Conservation (phyloP, 1,140 invertebrate species). For the Idris sp. region DNA sequence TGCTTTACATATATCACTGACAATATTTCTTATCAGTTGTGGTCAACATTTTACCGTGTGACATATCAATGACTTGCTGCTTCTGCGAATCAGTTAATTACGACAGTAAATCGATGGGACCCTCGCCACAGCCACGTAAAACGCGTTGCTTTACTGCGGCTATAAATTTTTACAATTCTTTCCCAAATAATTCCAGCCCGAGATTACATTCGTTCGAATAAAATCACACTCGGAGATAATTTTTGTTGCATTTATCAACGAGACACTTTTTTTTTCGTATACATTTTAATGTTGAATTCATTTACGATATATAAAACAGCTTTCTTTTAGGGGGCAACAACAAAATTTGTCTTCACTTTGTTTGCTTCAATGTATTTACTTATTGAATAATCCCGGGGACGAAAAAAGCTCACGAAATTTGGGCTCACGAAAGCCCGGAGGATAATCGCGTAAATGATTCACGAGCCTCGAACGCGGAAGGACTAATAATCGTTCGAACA, state of each 20-base stretch:
- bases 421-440: slow-evolving; percentile 17
- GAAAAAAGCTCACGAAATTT: slow-evolving; percentile 15
- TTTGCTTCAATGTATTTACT: neutral
- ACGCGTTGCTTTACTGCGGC: slow-evolving; percentile 22
- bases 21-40: slow-evolving; percentile 49
- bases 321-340: too few relatives aligned
- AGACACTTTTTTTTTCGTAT: neutral
- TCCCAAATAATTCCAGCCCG: slow-evolving; percentile 21
- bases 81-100: slow-evolving; percentile 60
- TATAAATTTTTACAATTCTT: slow-evolving; percentile 39
- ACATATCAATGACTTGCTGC: slow-evolving; percentile 59
- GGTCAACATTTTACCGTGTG: slow-evolving; percentile 45
- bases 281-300: too few relatives aligned
- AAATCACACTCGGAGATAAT: slow-evolving; percentile 11
- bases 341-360: too few relatives aligned
- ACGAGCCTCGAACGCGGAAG: slow-evolving; percentile 47
- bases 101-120: slow-evolving; percentile 55
- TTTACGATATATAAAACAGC: too few relatives aligned
- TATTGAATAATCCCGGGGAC: slow-evolving; percentile 18
- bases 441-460: slow-evolving; percentile 44
- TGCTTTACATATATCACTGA: slow-evolving; percentile 50
- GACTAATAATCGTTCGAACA: slow-evolving; percentile 52
- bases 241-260: neutral
- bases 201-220: slow-evolving; percentile 28
- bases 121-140: slow-evolving; percentile 12